Base-by-base conservation (phyloP, 2,113 vertebrate species). In the Dipodomys spectabilis region DNA sequence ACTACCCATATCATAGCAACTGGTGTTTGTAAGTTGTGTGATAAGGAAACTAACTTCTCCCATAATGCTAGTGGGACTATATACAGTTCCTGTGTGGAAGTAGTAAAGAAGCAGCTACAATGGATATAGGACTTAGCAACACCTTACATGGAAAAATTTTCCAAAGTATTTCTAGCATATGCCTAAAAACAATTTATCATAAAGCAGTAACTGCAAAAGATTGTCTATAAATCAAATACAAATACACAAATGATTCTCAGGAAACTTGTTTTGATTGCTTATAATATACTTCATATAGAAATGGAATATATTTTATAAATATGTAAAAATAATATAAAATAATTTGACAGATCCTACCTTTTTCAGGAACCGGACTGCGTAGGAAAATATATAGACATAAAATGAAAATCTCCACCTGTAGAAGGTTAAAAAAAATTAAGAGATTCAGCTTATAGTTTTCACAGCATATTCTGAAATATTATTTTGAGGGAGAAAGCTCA, bases 391-490 rank as follows among this genome's bases (percentile, higher is more conserved):
- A 97, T 99, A 99, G 86, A 99, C 98, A 97, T 98, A 99, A 98
- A 99, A 99, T 60, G 99, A 99, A 97, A 99, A 99, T 98, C 98
- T 98, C 99, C 99, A 99, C 99, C 99, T 99, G 98, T 90, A 98
- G 94, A 97, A 98, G 97, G 95, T 92, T 93, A 98, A 96, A 98
- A 98, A 96, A 92, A 97, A 96, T 86, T 28, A 91, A 92, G 35
- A 96, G 44, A 95, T 62, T 88, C 94, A 25, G 7, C 92, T 97
- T 93, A 95, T 39, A 79, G 39, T 94, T 85, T 93, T 96, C 39
- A 74, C 20, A 97, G 39, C 44, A 96, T 68, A 96, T 94, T 25
- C 74, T 94, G 27, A 94, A 80, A 92, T 4, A 88, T 16, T 57
- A 16, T 57, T 22, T 1, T 1, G 22, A 25, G 53, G 9, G 30